Percentiles rank a stretch among this genome's conserved stretches.
Evolutionary conservation across 2,888 invertebrate genomes (phyloP).

Genomic region (Molorchus minor): DNA sequence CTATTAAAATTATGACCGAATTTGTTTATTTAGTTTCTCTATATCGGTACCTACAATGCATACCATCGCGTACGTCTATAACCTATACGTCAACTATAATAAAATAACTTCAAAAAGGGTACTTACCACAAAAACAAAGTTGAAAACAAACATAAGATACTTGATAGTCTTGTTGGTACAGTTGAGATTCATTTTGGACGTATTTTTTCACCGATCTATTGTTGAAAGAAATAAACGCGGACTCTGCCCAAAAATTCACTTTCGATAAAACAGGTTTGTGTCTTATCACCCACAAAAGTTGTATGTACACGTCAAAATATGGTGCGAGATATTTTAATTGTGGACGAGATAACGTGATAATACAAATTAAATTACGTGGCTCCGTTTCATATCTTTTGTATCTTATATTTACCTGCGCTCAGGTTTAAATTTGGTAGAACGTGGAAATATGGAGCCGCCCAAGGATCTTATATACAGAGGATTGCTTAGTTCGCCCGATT

Average conservation of each 20-base stretch:
- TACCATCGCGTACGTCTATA: neutral
- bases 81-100: neutral
- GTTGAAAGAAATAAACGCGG: neutral
- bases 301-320: neutral
- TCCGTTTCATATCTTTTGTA: slow-evolving; percentile 13
- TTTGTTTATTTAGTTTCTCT: neutral
- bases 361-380: slow-evolving; percentile 23
- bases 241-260: slow-evolving; percentile 13
- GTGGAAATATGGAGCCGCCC: neutral
- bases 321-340: slow-evolving; percentile 4
- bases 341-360: slow-evolving; percentile 15
- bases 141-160: slow-evolving; percentile 86
- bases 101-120: slow-evolving; percentile 14
- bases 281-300: slow-evolving; percentile 2
- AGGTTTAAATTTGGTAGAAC: slow-evolving; percentile 30
- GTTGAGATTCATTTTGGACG: slow-evolving; percentile 51
- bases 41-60: too few relatives aligned
- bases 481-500: too few relatives aligned
- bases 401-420: slow-evolving; percentile 29
- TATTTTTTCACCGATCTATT: neutral
- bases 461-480: too few relatives aligned
- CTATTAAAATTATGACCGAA: neutral
- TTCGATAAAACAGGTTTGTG: slow-evolving; percentile 15
- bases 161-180: slow-evolving; percentile 72
- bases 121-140: slow-evolving; percentile 87